Evolutionary conservation across 1,140 invertebrate species (phyloP).

Genomic region (Drosophila dunni): DNA sequence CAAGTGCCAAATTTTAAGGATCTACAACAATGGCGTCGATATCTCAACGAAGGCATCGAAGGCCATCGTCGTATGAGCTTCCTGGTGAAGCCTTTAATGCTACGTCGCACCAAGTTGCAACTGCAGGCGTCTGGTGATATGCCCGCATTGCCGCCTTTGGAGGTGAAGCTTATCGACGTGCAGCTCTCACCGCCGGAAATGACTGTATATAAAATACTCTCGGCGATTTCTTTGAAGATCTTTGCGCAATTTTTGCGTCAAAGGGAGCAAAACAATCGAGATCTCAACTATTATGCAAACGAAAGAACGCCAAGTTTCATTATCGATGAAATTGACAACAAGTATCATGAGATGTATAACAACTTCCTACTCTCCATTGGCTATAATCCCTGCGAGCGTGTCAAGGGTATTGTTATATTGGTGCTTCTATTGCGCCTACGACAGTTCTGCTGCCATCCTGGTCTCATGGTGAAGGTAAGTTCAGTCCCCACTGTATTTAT

Average conservation of each 20-base stretch:
- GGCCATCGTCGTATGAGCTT: constrained; percentile 42
- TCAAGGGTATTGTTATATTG: constrained; percentile 54
- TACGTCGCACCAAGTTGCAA: constrained; percentile 53
- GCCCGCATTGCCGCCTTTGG: constrained; percentile 38
- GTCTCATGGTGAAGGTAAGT: constrained; percentile 51
- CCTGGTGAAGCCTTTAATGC: constrained; percentile 53
- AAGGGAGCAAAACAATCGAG: constrained; percentile 42
- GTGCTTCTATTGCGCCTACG: constrained; percentile 58
- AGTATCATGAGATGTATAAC: constrained; percentile 42
- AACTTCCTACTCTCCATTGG: constrained; percentile 47
- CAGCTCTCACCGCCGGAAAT: constrained; percentile 42
- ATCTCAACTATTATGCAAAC: constrained; percentile 47
- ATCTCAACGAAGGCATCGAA: constrained; percentile 28
- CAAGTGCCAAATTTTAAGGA: constrained; percentile 50
- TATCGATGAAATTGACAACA: neutral
- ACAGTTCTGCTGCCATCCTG: constrained; percentile 65
- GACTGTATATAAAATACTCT: constrained; percentile 55
- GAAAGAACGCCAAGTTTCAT: constrained; percentile 42
- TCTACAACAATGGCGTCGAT: constrained; percentile 38
- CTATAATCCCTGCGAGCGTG: constrained; percentile 38
- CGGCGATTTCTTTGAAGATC: constrained; percentile 41
- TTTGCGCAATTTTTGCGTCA: constrained; percentile 50
- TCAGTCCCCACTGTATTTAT: neutral
- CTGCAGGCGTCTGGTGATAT: constrained; percentile 49
- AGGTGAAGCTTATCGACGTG: constrained; percentile 28